Percentiles rank a stretch among this genome's conserved stretches.
phyloP scores from a whole-genome alignment of 2,888 invertebrate genomes.

The Drosophila demipolita region DNA sequence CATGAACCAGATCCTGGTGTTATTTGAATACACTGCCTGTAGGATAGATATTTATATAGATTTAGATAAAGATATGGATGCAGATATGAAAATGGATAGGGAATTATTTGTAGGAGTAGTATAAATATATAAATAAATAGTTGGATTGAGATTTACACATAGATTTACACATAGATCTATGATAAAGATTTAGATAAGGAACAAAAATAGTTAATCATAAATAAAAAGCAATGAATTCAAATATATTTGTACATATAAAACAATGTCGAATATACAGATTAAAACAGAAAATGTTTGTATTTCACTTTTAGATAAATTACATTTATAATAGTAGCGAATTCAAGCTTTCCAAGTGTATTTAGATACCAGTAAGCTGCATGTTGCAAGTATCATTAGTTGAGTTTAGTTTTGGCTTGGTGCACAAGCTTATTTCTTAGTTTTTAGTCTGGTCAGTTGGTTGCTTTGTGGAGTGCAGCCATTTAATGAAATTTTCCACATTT shows the following conservation, averaged over 20 bases:
- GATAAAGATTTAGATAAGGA: background rate
- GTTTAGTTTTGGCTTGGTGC: constrained; percentile 2
- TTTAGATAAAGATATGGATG: background rate
- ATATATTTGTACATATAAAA: background rate
- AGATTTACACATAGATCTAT: background rate
- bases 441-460: constrained; percentile 23
- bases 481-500: constrained; percentile 76
- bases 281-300: background rate
- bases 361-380: background rate
- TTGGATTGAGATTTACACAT: background rate
- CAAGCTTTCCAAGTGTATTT: background rate
- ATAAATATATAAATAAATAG: background rate
- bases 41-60: no score
- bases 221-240: background rate
- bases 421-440: background rate
- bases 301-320: background rate
- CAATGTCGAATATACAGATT: background rate
- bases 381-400: constrained; percentile 15
- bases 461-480: constrained; percentile 48
- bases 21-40: background rate
- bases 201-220: background rate
- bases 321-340: no score
- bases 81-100: no score
- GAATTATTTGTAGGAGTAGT: background rate
- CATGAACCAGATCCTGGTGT: background rate